These are phyloP conservation scores for Drosophila lacteicornis DNA, from an alignment of 1,140 invertebrate genomes.

Conservation along the genomic window DNA sequence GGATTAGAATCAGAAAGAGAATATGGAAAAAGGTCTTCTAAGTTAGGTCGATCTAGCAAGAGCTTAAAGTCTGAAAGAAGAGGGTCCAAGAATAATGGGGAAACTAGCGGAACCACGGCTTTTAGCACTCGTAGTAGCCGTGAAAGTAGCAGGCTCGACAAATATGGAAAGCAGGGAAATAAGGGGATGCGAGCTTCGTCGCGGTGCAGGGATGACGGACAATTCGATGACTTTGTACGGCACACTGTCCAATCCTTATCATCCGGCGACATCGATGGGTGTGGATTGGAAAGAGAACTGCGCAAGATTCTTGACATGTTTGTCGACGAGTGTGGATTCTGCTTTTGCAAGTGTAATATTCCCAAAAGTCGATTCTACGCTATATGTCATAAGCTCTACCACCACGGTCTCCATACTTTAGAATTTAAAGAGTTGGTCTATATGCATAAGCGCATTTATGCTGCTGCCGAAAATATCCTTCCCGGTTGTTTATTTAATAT, in stretches of 20 bases:
- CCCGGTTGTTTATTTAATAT: conserved; percentile 69
- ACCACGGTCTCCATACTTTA: conserved; percentile 59
- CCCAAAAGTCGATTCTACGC: conserved; percentile 71
- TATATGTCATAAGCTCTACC: conserved; percentile 69
- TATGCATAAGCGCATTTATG: conserved; percentile 70
- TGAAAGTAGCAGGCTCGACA: not conserved
- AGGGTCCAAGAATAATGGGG: not conserved
- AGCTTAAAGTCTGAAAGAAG: not conserved
- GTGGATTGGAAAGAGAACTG: conserved; percentile 56
- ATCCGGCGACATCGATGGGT: conserved; percentile 57
- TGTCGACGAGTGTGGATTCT: conserved; percentile 71
- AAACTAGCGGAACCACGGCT: not conserved
- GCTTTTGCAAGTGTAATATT: conserved; percentile 68
- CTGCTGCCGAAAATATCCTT: conserved; percentile 63
- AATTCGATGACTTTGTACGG: conserved; percentile 59
- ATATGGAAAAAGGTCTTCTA: conserved; percentile 1
- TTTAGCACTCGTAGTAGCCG: not conserved
- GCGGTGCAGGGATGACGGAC: conserved; percentile 25
- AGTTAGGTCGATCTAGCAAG: not conserved
- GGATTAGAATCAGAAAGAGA: not conserved
- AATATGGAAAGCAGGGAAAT: not conserved
- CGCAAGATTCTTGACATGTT: conserved; percentile 72
- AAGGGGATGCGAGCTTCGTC: not conserved
- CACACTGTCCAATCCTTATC: conserved; percentile 50
- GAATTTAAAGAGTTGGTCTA: conserved; percentile 66